These are phyloP conservation scores for Trichonephila clavipes DNA, from an alignment of 1,140 invertebrate genomes.

Conservation along the genomic window DNA sequence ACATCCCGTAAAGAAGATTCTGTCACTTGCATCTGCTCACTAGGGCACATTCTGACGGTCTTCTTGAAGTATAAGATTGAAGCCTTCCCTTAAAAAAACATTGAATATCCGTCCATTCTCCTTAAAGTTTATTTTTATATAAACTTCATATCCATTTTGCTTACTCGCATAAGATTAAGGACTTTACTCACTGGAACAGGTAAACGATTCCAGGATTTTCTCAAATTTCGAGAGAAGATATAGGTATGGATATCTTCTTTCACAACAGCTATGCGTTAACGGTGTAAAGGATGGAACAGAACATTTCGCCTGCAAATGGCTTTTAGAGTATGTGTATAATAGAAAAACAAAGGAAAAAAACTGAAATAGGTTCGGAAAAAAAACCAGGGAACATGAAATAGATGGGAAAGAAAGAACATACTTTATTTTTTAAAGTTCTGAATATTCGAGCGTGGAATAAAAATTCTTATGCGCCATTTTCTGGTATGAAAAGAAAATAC, in stretches of 20 bases:
- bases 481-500: background rate
- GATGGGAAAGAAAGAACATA: background rate
- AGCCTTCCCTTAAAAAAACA: background rate
- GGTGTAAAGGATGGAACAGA: background rate
- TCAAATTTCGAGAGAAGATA: background rate
- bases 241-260: background rate
- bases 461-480: constrained; percentile 12
- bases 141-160: background rate
- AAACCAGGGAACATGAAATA: background rate
- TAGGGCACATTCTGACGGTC: background rate
- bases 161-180: background rate
- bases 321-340: background rate
- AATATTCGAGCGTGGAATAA: constrained; percentile 6
- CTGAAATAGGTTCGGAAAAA: background rate
- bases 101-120: background rate
- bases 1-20: background rate
- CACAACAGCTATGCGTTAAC: background rate
- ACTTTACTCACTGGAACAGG: background rate
- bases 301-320: constrained; percentile 7
- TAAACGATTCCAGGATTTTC: background rate
- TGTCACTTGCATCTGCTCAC: constrained; percentile 31
- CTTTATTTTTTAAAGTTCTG: background rate
- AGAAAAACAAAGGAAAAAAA: constrained; percentile 13
- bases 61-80: background rate
- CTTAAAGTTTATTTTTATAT: background rate